A percentile compares a stretch with the other conserved stretches of the same genome.
phyloP scores from a whole-genome alignment of 2,797 vertebrate genomes.

The Gymnoscopelus braueri region DNA sequence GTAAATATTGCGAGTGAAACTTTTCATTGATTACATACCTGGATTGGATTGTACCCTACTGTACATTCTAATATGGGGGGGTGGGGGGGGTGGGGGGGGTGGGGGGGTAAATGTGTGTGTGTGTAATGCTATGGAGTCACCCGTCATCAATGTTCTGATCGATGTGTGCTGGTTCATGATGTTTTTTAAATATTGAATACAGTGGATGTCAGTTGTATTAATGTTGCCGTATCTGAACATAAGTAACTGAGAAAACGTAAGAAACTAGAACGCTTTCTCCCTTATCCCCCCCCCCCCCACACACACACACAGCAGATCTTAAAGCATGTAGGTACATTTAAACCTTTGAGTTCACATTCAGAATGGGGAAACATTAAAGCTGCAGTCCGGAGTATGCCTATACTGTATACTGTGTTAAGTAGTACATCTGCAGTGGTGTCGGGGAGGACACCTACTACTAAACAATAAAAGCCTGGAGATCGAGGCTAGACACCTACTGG shows the following conservation, averaged over 20 bases:
- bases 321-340: too few relatives aligned
- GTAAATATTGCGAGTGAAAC: constrained; percentile 17
- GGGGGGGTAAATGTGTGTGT: too few relatives aligned
- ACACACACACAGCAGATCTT: too few relatives aligned
- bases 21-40: constrained; percentile 8
- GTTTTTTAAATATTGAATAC: background rate
- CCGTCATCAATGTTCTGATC: background rate
- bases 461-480: too few relatives aligned
- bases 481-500: too few relatives aligned
- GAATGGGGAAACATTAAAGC: too few relatives aligned
- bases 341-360: too few relatives aligned
- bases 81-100: background rate
- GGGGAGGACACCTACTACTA: too few relatives aligned
- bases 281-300: too few relatives aligned
- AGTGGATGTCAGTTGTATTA: background rate
- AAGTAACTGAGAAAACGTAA: background rate
- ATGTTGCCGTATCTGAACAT: background rate
- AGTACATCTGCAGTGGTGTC: too few relatives aligned
- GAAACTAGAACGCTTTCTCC: background rate
- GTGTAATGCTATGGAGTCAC: background rate
- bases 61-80: background rate
- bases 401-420: too few relatives aligned
- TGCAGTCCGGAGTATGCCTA: too few relatives aligned
- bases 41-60: background rate
- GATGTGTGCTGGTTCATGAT: background rate